These are phyloP conservation scores for Acleris cristana DNA, from an alignment of 2,888 invertebrate species.

Conservation along the genomic window DNA sequence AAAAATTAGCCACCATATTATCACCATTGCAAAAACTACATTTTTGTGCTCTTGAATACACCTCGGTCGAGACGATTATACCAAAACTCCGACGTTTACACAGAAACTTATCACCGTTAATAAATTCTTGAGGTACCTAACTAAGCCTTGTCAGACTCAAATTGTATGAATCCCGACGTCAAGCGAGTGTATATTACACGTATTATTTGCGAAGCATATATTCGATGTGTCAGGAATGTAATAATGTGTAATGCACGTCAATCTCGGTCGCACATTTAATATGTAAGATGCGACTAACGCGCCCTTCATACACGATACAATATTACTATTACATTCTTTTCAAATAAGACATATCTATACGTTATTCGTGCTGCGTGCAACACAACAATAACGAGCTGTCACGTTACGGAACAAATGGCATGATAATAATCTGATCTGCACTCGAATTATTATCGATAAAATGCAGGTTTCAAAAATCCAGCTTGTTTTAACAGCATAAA, in stretches of 20 bases:
- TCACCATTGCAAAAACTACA: too few species aligned
- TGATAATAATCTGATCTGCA: background rate
- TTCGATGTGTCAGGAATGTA: constrained; percentile 75
- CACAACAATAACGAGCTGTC: background rate
- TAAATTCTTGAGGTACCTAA: constrained; percentile 57
- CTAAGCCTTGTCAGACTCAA: constrained; percentile 66
- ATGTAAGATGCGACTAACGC: constrained; percentile 52
- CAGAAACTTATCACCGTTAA: constrained; percentile 23
- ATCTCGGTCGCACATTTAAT: constrained; percentile 66
- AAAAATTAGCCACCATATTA: too few species aligned
- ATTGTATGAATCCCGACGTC: constrained; percentile 69
- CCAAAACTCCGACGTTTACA: constrained; percentile 2
- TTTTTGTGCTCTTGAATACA: background rate
- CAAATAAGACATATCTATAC: constrained; percentile 1
- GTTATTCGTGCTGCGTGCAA: background rate
- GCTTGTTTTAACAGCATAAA: background rate
- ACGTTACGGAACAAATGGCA: constrained; percentile 2
- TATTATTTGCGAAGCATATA: constrained; percentile 72
- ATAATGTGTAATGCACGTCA: constrained; percentile 68
- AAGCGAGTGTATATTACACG: constrained; percentile 66
- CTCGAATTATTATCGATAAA: background rate
- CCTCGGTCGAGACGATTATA: constrained; percentile 12
- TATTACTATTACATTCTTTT: constrained; percentile 17
- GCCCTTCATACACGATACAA: constrained; percentile 44
- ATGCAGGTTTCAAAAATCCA: background rate